Conservation (phyloP, 2,888 invertebrate genomes). For the Oegoconia quadripuncta region DNA sequence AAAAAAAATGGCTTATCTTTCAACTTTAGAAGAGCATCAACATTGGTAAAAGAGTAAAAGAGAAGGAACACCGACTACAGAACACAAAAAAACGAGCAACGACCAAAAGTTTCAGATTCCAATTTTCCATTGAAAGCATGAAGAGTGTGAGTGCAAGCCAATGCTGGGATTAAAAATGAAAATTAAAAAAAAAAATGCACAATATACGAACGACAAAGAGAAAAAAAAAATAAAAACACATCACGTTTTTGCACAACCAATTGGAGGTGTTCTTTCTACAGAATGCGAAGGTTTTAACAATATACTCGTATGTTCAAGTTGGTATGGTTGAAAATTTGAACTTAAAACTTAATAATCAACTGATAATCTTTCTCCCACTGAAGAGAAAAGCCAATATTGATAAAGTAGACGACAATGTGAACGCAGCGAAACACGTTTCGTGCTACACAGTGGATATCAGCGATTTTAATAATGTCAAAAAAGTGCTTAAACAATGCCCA, state of each 20-base stretch:
- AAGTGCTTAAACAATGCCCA: too few species aligned
- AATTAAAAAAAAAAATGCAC: slow-evolving; percentile 14
- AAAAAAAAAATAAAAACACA: slow-evolving; percentile 34
- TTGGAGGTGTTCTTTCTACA: slow-evolving; percentile 48
- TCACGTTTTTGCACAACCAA: slow-evolving; percentile 58
- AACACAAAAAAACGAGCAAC: slow-evolving; percentile 51
- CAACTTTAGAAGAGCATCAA: slow-evolving; percentile 49
- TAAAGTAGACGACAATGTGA: too few species aligned
- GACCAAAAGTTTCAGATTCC: slow-evolving; percentile 42
- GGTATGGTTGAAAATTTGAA: too few species aligned
- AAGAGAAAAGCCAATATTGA: too few species aligned
- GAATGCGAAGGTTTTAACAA: slow-evolving; percentile 5
- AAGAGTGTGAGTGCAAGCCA: slow-evolving; percentile 72
- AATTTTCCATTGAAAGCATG: slow-evolving; percentile 54
- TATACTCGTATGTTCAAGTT: not conserved
- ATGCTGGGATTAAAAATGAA: slow-evolving; percentile 41
- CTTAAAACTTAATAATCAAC: too few species aligned
- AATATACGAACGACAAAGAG: slow-evolving; percentile 23
- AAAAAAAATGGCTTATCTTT: too few species aligned
- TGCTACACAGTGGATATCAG: too few species aligned
- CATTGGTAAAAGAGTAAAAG: slow-evolving; percentile 59
- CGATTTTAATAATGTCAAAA: too few species aligned
- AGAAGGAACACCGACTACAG: slow-evolving; percentile 77
- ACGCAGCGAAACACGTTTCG: too few species aligned
- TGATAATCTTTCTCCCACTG: too few species aligned